Conservation (phyloP, 1,140 invertebrate species). For the Antheraea mylitta region DNA sequence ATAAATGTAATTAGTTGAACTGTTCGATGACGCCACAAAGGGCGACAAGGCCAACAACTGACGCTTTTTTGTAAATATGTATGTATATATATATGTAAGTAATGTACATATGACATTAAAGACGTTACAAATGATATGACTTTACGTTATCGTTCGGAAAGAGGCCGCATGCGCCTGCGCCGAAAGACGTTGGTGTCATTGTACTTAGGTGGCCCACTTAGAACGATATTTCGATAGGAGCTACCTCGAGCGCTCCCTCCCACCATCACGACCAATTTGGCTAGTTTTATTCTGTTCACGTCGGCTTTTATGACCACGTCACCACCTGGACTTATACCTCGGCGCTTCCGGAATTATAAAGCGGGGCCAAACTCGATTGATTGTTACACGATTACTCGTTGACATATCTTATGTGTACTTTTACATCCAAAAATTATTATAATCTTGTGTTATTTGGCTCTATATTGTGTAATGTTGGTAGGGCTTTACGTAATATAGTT, state of each 20-base stretch:
- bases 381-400: not conserved
- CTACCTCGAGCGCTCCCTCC: conserved; percentile 33
- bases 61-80: not conserved
- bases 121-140: not conserved
- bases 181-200: conserved; percentile 66
- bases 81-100: not conserved
- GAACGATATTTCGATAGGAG: conserved; percentile 68
- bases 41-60: not conserved
- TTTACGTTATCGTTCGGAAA: conserved; percentile 10
- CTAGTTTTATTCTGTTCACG: conserved; percentile 14
- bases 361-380: not conserved
- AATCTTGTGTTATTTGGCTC: too few relatives aligned
- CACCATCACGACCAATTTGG: conserved; percentile 16
- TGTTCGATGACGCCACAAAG: not conserved
- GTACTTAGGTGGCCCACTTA: conserved; percentile 63
- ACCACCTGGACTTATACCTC: conserved; percentile 8
- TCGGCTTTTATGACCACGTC: conserved; percentile 20
- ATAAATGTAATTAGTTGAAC: not conserved
- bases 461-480: too few relatives aligned
- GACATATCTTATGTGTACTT: not conserved
- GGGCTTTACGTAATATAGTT: too few relatives aligned
- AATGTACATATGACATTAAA: not conserved
- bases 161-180: conserved; percentile 31
- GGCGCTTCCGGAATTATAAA: conserved; percentile 8
- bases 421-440: not conserved